phyloP scores from a whole-genome alignment of 2,113 vertebrate species.

The Crotalus horridus region DNA sequence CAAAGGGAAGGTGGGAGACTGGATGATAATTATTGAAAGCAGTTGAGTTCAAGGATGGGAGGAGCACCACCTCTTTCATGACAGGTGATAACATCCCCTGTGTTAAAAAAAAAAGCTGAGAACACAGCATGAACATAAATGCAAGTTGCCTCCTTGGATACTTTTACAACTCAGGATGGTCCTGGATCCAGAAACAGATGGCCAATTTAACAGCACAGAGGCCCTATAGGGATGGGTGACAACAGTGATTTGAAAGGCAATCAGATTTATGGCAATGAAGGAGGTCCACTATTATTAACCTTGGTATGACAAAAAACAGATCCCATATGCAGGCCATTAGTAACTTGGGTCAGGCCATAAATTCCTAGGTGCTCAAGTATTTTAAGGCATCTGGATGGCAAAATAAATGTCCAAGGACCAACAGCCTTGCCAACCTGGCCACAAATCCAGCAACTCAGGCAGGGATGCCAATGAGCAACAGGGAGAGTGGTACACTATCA shows the following conservation, averaged over 20 bases:
- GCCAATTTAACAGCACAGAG: not conserved
- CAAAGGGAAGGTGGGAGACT: not conserved
- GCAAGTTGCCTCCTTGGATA: not conserved
- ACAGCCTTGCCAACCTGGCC: not conserved
- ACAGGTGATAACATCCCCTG: not conserved
- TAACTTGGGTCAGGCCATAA: not conserved
- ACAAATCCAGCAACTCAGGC: not conserved
- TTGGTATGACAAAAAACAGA: not conserved
- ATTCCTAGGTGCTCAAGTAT: not conserved
- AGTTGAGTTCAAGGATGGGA: not conserved
- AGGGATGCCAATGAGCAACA: not conserved
- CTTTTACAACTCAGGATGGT: not conserved
- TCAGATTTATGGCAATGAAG: not conserved
- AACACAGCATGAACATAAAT: not conserved
- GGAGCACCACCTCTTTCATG: not conserved
- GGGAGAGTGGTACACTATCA: not conserved
- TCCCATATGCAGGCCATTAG: not conserved
- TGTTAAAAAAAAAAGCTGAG: not conserved
- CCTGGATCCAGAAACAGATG: not conserved
- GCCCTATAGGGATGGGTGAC: not conserved
- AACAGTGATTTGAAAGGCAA: not conserved
- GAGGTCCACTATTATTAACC: not conserved
- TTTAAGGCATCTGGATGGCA: not conserved
- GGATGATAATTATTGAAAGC: not conserved
- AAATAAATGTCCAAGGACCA: not conserved